Conservation (phyloP, 2,797 vertebrate genomes). For the Pseudotriccus pelzelni region DNA sequence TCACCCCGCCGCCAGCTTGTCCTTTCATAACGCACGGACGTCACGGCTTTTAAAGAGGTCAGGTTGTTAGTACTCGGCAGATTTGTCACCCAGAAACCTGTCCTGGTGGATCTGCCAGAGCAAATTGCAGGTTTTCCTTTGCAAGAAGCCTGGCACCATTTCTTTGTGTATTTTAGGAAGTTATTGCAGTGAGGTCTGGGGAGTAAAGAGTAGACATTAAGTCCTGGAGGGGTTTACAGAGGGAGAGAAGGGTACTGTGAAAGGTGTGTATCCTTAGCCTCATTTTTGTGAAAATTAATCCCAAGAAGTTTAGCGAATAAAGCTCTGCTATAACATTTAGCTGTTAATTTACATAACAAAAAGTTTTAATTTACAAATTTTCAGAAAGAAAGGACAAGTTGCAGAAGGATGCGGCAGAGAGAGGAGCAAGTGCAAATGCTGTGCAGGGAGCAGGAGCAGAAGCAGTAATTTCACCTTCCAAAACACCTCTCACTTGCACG, state of each 20-base stretch:
- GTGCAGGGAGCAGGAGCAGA: not conserved
- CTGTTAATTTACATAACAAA: not conserved
- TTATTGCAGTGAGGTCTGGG: not conserved
- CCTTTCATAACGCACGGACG: not conserved
- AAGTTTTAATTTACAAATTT: not conserved
- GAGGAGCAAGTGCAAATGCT: not conserved
- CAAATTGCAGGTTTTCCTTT: not conserved
- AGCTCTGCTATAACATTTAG: not conserved
- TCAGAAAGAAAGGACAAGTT: not conserved
- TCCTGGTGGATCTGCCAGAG: not conserved
- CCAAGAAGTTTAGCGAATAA: not conserved
- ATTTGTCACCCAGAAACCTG: constrained; percentile 9
- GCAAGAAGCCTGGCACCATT: not conserved
- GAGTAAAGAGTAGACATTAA: not conserved
- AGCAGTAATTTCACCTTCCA: not conserved
- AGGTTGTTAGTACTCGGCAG: not conserved
- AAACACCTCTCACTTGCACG: not conserved
- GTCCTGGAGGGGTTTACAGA: not conserved
- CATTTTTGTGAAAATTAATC: not conserved
- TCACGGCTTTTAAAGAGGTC: constrained; percentile 7
- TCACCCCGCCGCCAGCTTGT: not conserved
- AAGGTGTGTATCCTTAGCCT: not conserved
- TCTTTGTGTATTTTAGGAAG: not conserved
- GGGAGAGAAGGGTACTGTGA: not conserved
- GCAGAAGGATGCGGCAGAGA: not conserved